Base-by-base conservation (phyloP, 2,888 invertebrate genomes). In the Pristionchus entomophagus region DNA sequence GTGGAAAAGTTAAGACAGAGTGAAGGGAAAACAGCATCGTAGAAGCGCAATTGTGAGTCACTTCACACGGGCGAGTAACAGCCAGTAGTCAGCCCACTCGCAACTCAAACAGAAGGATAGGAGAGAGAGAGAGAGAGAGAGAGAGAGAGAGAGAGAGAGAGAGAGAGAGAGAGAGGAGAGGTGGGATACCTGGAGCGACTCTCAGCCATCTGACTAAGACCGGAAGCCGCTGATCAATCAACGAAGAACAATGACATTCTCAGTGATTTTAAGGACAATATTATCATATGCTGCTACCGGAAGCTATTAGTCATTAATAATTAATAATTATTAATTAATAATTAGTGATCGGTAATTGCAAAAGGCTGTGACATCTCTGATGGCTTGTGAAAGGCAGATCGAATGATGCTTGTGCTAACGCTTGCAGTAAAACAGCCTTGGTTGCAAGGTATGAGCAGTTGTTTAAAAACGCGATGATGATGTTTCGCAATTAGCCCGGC, bases 171-270 rank as follows among this genome's bases (percentile, higher is more conserved):
- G 49, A 49, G 49, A 49, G 49, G 17, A 17, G 17, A 17, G 49
- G 49, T 49, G 49, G 49, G 65, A 65, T 65, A 65, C 65, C 65
- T 35, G 65, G 35, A 65, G 35, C 65, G 32, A 32, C 65, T 22
- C 35, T n/a, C n/a, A n/a, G n/a, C n/a, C n/a, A n/a, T 35, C 73
- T 73, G 73, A 73, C 73, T 73, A 73, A 73, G 73, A 73, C 73
- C 73, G 73, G 73, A 73, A 73, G 73, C 32, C 32, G 32, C 65
- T 35, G 32, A 59, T 59, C 59, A 59, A 59, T 59, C 59, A 26
- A 8, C 59, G 59, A 29, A 12, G 59, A 59, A 29, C 59, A 59
- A 59, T 59, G 59, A 59, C 32, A n/a, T n/a, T n/a, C n/a, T n/a
- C n/a, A n/a, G n/a, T n/a, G n/a, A n/a, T n/a, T n/a, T n/a, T n/a